These are phyloP conservation scores for Colius striatus DNA, from an alignment of 2,113 vertebrate species.

Conservation along the genomic window DNA sequence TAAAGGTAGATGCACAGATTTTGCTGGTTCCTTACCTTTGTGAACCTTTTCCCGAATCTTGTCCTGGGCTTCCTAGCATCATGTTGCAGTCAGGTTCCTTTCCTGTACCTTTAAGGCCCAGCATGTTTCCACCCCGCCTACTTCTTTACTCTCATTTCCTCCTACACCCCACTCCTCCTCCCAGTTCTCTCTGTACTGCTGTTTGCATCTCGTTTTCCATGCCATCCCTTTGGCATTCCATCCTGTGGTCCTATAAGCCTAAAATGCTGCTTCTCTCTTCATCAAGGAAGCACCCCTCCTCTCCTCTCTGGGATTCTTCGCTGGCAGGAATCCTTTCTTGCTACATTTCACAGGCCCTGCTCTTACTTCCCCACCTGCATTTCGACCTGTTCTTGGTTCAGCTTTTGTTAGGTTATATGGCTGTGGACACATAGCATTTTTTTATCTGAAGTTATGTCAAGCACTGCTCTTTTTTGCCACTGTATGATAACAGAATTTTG, in stretches of 20 bases:
- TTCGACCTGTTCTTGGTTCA: not conserved
- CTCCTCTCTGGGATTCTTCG: not conserved
- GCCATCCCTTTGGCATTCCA: not conserved
- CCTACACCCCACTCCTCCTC: not conserved
- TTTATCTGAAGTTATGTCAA: not conserved
- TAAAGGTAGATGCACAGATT: not conserved
- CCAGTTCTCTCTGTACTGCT: not conserved
- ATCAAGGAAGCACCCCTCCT: not conserved
- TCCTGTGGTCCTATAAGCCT: not conserved
- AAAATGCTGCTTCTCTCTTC: not conserved
- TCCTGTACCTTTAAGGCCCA: conserved; percentile 14
- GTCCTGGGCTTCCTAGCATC: not conserved
- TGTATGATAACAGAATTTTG: not conserved
- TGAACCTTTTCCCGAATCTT: not conserved
- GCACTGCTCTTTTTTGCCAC: not conserved
- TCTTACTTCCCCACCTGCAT: not conserved
- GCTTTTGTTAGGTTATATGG: not conserved
- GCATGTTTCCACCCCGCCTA: not conserved
- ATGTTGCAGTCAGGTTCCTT: not conserved
- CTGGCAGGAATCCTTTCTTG: not conserved
- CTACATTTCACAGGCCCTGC: not conserved
- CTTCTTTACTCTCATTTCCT: conserved; percentile 27
- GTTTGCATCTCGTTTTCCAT: not conserved
- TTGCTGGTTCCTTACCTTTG: not conserved
- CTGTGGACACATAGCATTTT: not conserved